Conservation (phyloP, 2,113 vertebrate genomes). For the Neoarius graeffei region DNA sequence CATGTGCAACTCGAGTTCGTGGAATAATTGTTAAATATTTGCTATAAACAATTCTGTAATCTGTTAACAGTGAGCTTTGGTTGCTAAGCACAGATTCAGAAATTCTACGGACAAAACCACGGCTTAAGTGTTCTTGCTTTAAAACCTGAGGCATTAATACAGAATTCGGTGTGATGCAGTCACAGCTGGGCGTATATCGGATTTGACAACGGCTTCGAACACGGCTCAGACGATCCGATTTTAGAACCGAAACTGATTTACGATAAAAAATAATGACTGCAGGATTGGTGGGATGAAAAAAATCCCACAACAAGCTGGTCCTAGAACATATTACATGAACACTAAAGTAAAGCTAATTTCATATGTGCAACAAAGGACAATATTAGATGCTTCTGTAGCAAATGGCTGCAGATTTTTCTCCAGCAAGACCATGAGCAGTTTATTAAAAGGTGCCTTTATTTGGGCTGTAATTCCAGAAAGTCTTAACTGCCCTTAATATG, state of each 20-base stretch:
- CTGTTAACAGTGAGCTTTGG: background rate
- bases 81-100: background rate
- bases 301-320: conserved; percentile 1
- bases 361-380: background rate
- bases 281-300: background rate
- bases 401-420: conserved; percentile 1
- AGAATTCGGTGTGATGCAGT: background rate
- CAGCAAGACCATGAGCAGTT: conserved; percentile 8
- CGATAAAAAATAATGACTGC: background rate
- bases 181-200: background rate
- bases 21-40: too few species aligned
- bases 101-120: background rate
- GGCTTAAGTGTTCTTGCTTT: background rate
- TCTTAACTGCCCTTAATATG: conserved; percentile 17
- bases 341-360: background rate
- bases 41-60: background rate
- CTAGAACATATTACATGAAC: conserved; percentile 10
- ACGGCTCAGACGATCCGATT: background rate
- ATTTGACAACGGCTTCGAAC: background rate
- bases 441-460: background rate
- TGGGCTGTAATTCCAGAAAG: background rate
- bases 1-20: too few species aligned
- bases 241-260: background rate
- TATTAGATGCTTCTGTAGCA: background rate
- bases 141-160: background rate